Evolutionary conservation across 1,140 invertebrate species (phyloP).

Genomic region (Drosophila arizonae): DNA sequence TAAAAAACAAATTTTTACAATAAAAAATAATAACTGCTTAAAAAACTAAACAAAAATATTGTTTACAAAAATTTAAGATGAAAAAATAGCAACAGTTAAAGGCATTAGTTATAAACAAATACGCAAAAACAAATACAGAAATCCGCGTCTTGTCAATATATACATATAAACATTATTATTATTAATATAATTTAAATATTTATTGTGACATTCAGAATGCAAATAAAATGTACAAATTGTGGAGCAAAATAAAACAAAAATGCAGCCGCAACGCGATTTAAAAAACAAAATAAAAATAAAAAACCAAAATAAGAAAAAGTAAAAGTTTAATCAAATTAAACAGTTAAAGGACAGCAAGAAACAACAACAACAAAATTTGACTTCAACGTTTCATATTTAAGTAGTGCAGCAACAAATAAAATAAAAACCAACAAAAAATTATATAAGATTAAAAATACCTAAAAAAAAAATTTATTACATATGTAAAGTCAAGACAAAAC

Average conservation of each 20-base stretch:
- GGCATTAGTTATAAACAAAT: conserved; percentile 62
- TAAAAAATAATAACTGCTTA: conserved; percentile 53
- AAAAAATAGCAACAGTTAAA: conserved; percentile 50
- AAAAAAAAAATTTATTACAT: conserved; percentile 61
- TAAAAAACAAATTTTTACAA: conserved; percentile 72
- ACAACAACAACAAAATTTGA: conserved; percentile 62
- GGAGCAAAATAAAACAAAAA: conserved; percentile 57
- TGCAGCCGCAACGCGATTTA: conserved; percentile 50
- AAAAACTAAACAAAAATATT: conserved; percentile 23
- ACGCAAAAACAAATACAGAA: conserved; percentile 38
- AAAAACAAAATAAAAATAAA: no score
- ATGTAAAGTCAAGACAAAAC: conserved; percentile 65
- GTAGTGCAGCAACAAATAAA: conserved; percentile 77
- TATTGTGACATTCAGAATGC: conserved; percentile 53
- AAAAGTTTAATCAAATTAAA: conserved; percentile 79
- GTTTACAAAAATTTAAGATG: conserved; percentile 54
- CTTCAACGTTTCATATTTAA: conserved; percentile 81
- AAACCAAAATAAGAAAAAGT: conserved; percentile 32
- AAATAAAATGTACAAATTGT: conserved; percentile 81
- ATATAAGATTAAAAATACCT: conserved; percentile 21
- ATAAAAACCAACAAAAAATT: conserved; percentile 43
- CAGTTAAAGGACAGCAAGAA: conserved; percentile 55
- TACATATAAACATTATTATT: conserved; percentile 40
- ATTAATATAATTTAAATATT: conserved; percentile 46
- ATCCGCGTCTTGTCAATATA: conserved; percentile 77